Evolutionary conservation across 2,888 invertebrate species (phyloP), one percentile per base, ranked within the genome.

Genomic region (Eustalomyia histrio): DNA sequence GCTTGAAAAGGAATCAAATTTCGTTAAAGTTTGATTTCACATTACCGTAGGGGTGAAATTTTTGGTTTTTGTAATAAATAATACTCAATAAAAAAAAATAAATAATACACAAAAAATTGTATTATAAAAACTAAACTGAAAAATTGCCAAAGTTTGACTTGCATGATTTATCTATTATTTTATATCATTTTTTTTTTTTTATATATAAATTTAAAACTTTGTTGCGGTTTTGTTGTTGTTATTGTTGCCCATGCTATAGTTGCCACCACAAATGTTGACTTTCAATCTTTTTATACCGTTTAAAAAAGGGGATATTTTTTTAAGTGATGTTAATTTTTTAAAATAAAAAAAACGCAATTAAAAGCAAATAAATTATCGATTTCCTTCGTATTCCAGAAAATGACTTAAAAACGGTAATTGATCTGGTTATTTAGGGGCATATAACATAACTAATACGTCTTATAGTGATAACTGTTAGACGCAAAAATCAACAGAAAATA

Each of bases 111-210:
- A 55, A 72, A 18, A 17, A 68, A 52, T 12, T 33, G 8, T 6
- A 24, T 3, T 0, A 24, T 55, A 71, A 47, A 47, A 43, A 63
- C 29, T 60, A 50, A 61, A 47, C 33, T 65, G 10, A 67, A 83
- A 79, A 78, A 80, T 83, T 75, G 71, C 74, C 68, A 75, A 83
- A 83, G 78, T 83, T 82, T 78, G 78, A 73, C 80, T 83, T 83
- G 80, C 78, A 80, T 83, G 82, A 83, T 82, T 82, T 80, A 83
- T 83, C 82, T 80, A 71, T 79, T 73, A 82, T 82, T 83, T 83
- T 76, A 71, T 80, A 83, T 80, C 82, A 80, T 67, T 80, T 76
- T 69, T 64, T 74, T 64, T 39, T 72, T 43, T 53, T 21, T 39
- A 18, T 24, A 24, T n/a, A n/a, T n/a, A 71, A 63, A 33, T 35